Evolutionary conservation across 1,140 invertebrate species (phyloP).

Genomic region (Chironomus striatipennis): DNA sequence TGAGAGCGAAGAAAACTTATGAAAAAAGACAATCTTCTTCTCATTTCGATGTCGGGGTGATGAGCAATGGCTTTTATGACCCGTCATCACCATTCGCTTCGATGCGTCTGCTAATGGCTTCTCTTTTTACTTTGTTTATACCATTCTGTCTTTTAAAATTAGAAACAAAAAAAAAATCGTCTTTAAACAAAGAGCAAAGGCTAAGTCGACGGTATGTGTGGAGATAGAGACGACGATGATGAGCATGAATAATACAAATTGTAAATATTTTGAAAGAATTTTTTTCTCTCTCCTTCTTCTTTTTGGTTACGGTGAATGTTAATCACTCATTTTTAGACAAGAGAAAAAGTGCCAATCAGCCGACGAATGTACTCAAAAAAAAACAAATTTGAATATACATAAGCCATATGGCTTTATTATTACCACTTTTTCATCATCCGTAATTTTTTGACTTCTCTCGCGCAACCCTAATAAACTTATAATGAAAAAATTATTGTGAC

Average conservation of each 20-base stretch:
- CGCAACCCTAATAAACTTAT: neutral
- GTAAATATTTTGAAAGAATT: slow-evolving; percentile 15
- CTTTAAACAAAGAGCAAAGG: too few species aligned
- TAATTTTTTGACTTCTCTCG: neutral
- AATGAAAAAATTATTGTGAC: neutral
- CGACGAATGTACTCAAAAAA: neutral
- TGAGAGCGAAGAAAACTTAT: too few species aligned
- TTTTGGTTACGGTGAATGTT: neutral
- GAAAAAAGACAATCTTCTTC: too few species aligned
- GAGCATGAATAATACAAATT: neutral
- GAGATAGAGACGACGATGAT: neutral
- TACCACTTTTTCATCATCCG: neutral
- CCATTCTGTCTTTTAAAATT: neutral
- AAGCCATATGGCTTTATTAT: slow-evolving; percentile 13
- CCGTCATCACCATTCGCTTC: slow-evolving; percentile 21
- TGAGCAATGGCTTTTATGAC: slow-evolving; percentile 23
- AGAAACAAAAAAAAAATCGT: neutral
- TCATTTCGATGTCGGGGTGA: neutral
- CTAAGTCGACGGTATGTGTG: too few species aligned
- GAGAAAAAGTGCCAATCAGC: neutral
- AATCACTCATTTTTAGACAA: neutral
- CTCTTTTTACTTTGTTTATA: neutral
- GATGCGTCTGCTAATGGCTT: slow-evolving; percentile 13
- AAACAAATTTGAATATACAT: neutral
- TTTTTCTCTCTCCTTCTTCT: neutral